Evolutionary conservation across 2,797 vertebrate species (phyloP).

Genomic region (Acrossocheilus wenchowensis): DNA sequence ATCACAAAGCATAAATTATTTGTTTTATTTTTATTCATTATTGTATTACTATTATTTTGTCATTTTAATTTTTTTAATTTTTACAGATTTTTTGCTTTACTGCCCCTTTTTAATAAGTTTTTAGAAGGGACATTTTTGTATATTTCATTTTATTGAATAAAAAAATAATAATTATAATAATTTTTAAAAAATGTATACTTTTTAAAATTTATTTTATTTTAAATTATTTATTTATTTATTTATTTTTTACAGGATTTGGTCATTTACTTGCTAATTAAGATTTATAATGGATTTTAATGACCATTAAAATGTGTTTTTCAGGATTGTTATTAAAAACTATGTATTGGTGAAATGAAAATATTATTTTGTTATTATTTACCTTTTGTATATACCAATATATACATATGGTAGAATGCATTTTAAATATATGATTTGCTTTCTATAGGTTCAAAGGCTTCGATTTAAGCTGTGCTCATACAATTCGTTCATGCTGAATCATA

Average conservation of each 20-base stretch:
- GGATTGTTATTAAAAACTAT: neutral
- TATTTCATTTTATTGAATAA: neutral
- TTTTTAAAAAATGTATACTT: too few species aligned
- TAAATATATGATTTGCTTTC: neutral
- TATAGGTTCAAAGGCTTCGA: neutral
- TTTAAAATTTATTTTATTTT: too few species aligned
- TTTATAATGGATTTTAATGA: neutral
- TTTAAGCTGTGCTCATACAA: neutral
- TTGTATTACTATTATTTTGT: neutral
- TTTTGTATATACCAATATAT: neutral
- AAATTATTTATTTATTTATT: neutral
- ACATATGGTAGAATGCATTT: neutral
- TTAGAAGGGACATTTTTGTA: neutral
- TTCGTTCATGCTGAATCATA: neutral
- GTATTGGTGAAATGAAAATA: neutral
- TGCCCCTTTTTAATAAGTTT: too few species aligned
- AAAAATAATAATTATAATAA: too few species aligned
- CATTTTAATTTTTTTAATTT: neutral
- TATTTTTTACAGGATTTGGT: neutral
- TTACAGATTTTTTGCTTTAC: neutral
- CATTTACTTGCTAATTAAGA: neutral
- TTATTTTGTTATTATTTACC: neutral
- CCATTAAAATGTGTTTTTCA: neutral
- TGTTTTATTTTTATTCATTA: neutral
- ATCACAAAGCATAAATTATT: neutral